These are phyloP conservation scores for Pteronotus mesoamericanus DNA, from an alignment of 2,797 vertebrate genomes.

Conservation along the genomic window DNA sequence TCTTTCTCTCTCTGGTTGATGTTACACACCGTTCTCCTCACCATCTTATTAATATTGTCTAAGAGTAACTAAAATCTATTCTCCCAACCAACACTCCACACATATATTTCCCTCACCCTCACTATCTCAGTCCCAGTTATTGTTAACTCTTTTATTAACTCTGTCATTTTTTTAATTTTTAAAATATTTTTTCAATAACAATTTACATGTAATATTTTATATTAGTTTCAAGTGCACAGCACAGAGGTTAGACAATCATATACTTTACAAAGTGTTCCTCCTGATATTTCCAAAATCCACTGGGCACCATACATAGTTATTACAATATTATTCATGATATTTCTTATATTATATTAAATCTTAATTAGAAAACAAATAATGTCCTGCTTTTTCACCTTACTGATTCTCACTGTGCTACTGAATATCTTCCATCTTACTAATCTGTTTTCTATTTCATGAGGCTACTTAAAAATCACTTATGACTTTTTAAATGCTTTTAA, in stretches of 20 bases:
- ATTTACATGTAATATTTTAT: too few relatives aligned
- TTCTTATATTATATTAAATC: background rate
- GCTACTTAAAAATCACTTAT: background rate
- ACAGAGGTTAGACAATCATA: too few relatives aligned
- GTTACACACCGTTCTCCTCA: background rate
- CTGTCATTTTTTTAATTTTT: too few relatives aligned
- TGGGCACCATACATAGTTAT: too few relatives aligned
- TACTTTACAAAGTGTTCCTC: too few relatives aligned
- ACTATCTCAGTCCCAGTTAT: background rate
- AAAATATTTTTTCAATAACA: too few relatives aligned
- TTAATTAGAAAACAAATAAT: background rate
- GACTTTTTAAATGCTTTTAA: background rate
- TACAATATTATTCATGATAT: too few relatives aligned
- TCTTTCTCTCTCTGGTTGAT: background rate
- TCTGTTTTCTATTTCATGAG: background rate
- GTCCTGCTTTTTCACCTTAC: background rate
- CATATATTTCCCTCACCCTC: background rate
- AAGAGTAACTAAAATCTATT: background rate
- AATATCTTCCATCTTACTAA: background rate
- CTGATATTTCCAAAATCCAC: too few relatives aligned
- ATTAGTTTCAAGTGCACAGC: too few relatives aligned
- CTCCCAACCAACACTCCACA: background rate
- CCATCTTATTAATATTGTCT: background rate
- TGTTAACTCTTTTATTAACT: too few relatives aligned
- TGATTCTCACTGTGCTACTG: background rate